These are phyloP conservation scores for Urocyon cinereoargenteus DNA, from an alignment of 2,797 vertebrate genomes.

Conservation along the genomic window DNA sequence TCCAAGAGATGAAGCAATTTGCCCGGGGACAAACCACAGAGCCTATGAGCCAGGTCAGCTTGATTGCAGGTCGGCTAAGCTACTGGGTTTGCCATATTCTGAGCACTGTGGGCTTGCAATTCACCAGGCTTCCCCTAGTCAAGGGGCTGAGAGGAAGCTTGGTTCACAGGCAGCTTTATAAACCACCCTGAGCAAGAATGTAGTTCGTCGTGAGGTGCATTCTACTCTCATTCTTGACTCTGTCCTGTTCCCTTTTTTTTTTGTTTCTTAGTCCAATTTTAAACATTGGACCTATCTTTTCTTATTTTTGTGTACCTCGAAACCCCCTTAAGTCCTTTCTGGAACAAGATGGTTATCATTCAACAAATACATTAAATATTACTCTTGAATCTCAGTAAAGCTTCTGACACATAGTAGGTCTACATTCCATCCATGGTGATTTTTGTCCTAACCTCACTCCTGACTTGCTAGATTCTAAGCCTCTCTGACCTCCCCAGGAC, in stretches of 20 bases:
- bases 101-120: accelerated
- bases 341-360: neutral
- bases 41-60: neutral
- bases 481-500: neutral
- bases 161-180: neutral
- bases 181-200: neutral
- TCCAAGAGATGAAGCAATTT: neutral
- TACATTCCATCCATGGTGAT: neutral
- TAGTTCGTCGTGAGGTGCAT: too few species aligned
- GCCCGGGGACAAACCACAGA: neutral
- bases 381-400: neutral
- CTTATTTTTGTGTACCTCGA: neutral
- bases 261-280: neutral
- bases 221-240: neutral
- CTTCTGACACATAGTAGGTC: neutral
- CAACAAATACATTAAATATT: neutral
- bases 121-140: neutral
- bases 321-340: neutral
- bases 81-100: accelerated
- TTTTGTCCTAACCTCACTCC: neutral
- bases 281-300: neutral
- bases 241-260: neutral
- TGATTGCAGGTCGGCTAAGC: too few species aligned
- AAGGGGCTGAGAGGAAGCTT: neutral
- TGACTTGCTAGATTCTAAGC: neutral